Base-by-base conservation (phyloP, 2,113 vertebrate species). In the Mohoua ochrocephala region DNA sequence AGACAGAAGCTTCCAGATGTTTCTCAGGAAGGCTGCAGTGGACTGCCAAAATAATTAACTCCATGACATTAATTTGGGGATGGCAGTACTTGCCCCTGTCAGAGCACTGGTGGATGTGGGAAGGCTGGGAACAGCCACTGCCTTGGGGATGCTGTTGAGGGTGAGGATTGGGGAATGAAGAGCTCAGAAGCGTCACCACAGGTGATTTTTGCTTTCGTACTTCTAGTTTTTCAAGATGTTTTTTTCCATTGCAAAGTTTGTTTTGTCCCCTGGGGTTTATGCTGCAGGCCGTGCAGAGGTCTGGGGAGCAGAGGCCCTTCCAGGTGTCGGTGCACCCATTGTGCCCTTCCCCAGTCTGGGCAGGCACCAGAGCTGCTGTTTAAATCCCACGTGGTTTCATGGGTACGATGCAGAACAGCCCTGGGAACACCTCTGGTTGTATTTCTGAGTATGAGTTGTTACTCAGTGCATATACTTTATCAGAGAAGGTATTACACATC, bases 1-100 rank as follows among this genome's bases (percentile, higher is more conserved):
- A 74, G 75, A 52, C 60, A 64, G 85, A 86, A 88, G 16, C 59
- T 90, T 80, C 75, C 93, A 94, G 75, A 59, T 92, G 92, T 88
- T 96, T 39, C 63, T 93, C 24, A 42, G 87, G 81, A 87, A 50
- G 35, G 47, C 64, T 45, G 68, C 73, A 57, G 45, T 57, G 57
- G 67, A 37, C 85, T 95, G 83, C 82, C 79, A 81, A 45, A 88
- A 56, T 47, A 67, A 77, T 90, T 56, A 87, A 71, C 57, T 78
- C 41, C 13, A 3, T 0, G 15, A 67, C 26, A 44, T 56, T 52
- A 52, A 67, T 93, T 85, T 84, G 78, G 57, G 76, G 52, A 6
- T 30, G 35, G 59, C 65, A 47, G 63, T 30, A 13, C 75, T n/a
- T 63, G 67, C n/a, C 26, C 3, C 57, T 81, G 44, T 86, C 81